Evolutionary conservation across 1,140 invertebrate genomes (phyloP).

Genomic region (Platyscapa corneri): DNA sequence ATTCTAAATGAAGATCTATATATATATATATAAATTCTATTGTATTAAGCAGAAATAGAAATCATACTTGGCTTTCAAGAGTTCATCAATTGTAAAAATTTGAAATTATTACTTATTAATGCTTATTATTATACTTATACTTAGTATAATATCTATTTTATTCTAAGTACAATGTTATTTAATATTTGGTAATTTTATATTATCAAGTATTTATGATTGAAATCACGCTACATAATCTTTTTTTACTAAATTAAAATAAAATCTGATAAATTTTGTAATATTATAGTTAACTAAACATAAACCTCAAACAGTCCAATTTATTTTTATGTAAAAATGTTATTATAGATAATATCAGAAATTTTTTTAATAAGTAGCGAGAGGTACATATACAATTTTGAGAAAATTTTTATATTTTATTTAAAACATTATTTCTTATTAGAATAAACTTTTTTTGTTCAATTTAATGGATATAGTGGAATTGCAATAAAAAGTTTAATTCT

Average conservation of each 20-base stretch:
- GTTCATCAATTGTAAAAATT: neutral
- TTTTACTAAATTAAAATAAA: neutral
- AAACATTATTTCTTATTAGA: too few relatives aligned
- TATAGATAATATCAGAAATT: too few relatives aligned
- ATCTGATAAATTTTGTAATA: neutral
- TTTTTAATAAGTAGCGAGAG: too few relatives aligned
- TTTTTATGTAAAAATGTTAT: neutral
- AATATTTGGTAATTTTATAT: neutral
- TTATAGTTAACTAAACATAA: too few relatives aligned
- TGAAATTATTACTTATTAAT: neutral
- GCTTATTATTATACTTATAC: too few relatives aligned
- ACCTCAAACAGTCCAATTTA: too few relatives aligned
- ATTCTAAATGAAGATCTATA: too few relatives aligned
- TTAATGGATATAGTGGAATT: neutral
- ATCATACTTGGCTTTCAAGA: neutral
- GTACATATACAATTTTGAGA: too few relatives aligned
- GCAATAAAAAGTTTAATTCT: neutral
- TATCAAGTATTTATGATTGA: neutral
- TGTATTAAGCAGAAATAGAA: neutral
- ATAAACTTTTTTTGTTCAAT: too few relatives aligned
- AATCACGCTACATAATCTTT: neutral
- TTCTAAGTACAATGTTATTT: neutral
- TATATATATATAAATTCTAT: neutral
- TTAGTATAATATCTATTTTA: conserved; percentile 1
- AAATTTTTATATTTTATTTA: too few relatives aligned